Base-by-base conservation (phyloP, 1,140 invertebrate species). In the Trichomalopsis sarcophagae region DNA sequence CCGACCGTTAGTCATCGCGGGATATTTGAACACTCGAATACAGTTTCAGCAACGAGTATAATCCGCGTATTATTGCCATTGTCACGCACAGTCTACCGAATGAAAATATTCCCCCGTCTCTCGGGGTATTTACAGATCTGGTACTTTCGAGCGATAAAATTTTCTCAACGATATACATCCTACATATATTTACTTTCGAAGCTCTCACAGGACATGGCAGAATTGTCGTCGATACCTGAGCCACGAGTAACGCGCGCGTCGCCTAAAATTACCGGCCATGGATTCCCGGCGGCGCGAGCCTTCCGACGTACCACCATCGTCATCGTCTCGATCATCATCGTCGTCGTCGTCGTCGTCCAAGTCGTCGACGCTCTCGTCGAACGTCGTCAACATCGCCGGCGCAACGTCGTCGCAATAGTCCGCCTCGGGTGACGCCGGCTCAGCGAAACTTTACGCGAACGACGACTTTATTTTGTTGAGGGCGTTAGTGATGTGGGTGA, bases 401-500 rank as follows among this genome's bases (percentile, higher is more conserved):
- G 68, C 40, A 44, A 44, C 40, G 40, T 44, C 40, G 40, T 44
- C 40, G 7, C 7, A 33, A n/a, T 71, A 14, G 68, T 33, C 68
- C 68, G 23, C 9, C 68, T 30, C 68, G 27, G 68, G 23, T n/a
- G 75, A 47, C 21, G 7, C 75, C 75, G 66, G 79, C 33, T 21
- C 30, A 3, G 10, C 50, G 79, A 40, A 80, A 36, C 78, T 44
- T 81, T 81, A 94, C 88, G 93, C 91, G 87, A 92, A 93, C 2
- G 94, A 94, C 55, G 91, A 89, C 93, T 96, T 96, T 87, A 98
- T 94, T 94, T 97, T 97, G 91, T 95, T 95, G 86, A 98, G 94
- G 77, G 97, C 97, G 91, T 97, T 97, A 90, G 96, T 96, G 62
- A 98, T 94, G 89, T 97, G 97, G 75, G 96, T 94, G 89, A 98